These are phyloP conservation scores for Leucophenga varia DNA, from an alignment of 1,140 invertebrate genomes.

Conservation along the genomic window DNA sequence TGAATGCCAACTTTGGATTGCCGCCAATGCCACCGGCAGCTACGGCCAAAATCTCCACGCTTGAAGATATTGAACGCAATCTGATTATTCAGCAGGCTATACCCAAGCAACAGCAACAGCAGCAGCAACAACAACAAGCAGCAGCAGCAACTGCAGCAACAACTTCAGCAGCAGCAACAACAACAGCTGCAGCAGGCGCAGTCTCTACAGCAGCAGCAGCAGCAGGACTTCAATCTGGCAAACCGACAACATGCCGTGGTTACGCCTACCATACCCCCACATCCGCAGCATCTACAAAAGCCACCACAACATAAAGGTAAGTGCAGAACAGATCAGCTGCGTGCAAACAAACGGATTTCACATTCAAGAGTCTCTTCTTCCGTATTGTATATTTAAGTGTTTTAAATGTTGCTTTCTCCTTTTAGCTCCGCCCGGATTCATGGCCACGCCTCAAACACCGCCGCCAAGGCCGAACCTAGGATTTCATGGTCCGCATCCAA, in stretches of 20 bases:
- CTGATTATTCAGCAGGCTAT: conserved; percentile 49
- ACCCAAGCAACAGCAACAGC: conserved; percentile 15
- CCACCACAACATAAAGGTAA: too few species aligned
- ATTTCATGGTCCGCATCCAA: conserved; percentile 28
- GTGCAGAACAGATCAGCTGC: too few species aligned
- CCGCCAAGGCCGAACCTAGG: conserved; percentile 39
- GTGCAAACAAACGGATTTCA: too few species aligned
- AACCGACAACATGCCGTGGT: too few species aligned
- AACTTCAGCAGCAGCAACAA: conserved; percentile 16
- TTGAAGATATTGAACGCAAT: conserved; percentile 54
- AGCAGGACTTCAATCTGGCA: too few species aligned
- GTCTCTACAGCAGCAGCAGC: conserved; percentile 11
- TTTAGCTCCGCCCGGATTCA: conserved; percentile 40
- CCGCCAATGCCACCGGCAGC: conserved; percentile 18
- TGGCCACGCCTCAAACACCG: conserved; percentile 32
- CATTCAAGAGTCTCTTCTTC: too few species aligned
- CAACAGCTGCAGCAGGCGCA: conserved; percentile 8
- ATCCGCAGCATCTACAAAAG: too few species aligned
- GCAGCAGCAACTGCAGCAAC: conserved; percentile 14
- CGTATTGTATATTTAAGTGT: too few species aligned
- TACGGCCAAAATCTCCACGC: conserved; percentile 40
- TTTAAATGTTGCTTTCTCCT: too few species aligned
- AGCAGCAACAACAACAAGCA: conserved; percentile 16
- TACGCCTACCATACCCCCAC: conserved; percentile 1
- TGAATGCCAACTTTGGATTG: conserved; percentile 35